Conservation (phyloP, 2,797 vertebrate genomes). For the Eulemur mongoz region DNA sequence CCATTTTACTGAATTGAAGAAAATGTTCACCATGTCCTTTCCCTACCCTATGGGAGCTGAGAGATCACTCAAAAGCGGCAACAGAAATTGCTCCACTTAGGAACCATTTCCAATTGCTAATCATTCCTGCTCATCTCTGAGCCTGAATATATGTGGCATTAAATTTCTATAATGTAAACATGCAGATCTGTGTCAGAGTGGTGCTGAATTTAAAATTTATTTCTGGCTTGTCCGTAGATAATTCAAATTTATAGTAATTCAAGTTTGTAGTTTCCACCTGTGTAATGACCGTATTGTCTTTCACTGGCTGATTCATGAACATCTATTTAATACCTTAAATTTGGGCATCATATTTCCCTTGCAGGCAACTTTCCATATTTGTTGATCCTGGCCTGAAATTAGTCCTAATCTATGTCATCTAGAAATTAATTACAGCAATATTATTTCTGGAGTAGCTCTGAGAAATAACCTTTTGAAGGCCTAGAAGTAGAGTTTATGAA, state of each 20-base stretch:
- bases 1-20: background rate
- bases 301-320: background rate
- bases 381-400: background rate
- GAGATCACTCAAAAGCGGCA: background rate
- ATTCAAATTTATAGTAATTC: background rate
- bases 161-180: background rate
- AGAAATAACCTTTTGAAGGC: background rate
- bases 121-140: background rate
- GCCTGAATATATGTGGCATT: background rate
- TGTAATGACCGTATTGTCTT: background rate
- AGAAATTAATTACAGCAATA: slow-evolving; percentile 6
- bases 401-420: background rate
- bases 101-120: background rate
- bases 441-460: background rate
- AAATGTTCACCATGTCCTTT: background rate
- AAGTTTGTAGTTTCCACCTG: background rate
- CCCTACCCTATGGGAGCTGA: background rate
- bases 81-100: background rate
- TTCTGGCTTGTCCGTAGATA: background rate
- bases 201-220: slow-evolving; percentile 9
- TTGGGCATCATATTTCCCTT: background rate
- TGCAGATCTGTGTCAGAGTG: background rate
- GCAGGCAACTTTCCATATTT: background rate
- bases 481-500: background rate
- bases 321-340: background rate